Percentiles rank a stretch among this genome's conserved stretches.
These are phyloP conservation scores for Oasisia sp. DNA, from an alignment of 2,888 invertebrate species.

Conservation along the genomic window DNA sequence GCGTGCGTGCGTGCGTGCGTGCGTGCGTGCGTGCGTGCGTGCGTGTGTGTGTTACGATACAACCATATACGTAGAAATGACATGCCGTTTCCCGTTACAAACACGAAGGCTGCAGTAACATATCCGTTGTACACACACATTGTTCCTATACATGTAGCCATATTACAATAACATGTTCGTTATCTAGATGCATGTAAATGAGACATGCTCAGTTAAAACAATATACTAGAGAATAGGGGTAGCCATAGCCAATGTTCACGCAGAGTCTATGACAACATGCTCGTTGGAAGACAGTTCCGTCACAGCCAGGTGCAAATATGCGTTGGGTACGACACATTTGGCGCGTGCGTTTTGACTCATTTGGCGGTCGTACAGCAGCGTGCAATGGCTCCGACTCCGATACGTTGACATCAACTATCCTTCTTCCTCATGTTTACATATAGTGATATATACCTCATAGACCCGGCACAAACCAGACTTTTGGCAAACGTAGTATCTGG, in stretches of 20 bases:
- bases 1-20: too few species aligned
- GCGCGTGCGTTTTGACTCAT: background rate
- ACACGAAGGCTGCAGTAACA: too few species aligned
- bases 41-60: background rate
- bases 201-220: too few species aligned
- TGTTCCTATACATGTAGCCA: too few species aligned
- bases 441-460: background rate
- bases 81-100: background rate
- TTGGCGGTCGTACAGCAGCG: background rate
- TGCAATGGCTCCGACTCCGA: background rate
- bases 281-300: background rate
- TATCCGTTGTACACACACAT: too few species aligned
- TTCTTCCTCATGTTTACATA: background rate
- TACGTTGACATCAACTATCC: background rate
- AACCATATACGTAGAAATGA: background rate
- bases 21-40: too few species aligned
- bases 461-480: background rate
- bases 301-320: background rate
- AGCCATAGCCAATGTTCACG: too few species aligned
- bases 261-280: background rate
- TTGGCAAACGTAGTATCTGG: background rate
- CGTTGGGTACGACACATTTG: background rate
- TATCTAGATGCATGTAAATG: too few species aligned
- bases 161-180: too few species aligned
- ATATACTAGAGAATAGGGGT: too few species aligned